Percentiles rank a stretch among this genome's conserved stretches.
phyloP scores from a whole-genome alignment of 2,113 vertebrate species.

The Brevimyrus niger region DNA sequence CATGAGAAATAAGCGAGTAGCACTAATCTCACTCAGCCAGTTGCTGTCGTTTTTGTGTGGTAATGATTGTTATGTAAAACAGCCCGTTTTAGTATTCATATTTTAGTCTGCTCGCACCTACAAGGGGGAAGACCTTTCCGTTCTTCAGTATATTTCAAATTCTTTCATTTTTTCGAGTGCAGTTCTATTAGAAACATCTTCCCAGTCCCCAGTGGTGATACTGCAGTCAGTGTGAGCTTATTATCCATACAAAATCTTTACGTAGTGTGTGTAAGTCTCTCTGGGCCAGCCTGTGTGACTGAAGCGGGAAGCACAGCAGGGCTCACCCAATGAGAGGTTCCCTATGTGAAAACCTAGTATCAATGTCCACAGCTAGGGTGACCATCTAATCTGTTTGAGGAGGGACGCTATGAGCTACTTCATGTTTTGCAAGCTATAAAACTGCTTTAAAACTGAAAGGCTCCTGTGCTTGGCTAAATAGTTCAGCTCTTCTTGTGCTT shows the following conservation, averaged over 20 bases:
- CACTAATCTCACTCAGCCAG: background rate
- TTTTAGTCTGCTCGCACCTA: background rate
- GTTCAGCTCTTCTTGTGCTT: background rate
- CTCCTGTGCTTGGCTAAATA: background rate
- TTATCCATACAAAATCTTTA: background rate
- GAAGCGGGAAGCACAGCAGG: background rate
- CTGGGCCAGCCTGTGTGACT: background rate
- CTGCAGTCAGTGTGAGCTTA: background rate
- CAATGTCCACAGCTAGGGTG: background rate
- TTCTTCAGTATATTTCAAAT: background rate
- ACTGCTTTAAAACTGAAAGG: background rate
- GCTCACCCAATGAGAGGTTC: background rate
- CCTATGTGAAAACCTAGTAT: background rate
- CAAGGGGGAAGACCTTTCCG: background rate
- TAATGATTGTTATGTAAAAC: constrained; percentile 1
- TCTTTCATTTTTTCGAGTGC: background rate
- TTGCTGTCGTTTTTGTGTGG: background rate
- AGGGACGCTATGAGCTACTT: background rate
- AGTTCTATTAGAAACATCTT: background rate
- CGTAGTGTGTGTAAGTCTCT: background rate
- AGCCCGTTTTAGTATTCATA: background rate
- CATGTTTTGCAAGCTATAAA: background rate
- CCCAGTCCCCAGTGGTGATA: background rate
- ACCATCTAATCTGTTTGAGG: background rate
- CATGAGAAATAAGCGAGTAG: background rate